Evolutionary conservation across 2,888 invertebrate genomes (phyloP), one percentile per base, ranked within the genome.

Genomic region (Calliphora vomitoria): DNA sequence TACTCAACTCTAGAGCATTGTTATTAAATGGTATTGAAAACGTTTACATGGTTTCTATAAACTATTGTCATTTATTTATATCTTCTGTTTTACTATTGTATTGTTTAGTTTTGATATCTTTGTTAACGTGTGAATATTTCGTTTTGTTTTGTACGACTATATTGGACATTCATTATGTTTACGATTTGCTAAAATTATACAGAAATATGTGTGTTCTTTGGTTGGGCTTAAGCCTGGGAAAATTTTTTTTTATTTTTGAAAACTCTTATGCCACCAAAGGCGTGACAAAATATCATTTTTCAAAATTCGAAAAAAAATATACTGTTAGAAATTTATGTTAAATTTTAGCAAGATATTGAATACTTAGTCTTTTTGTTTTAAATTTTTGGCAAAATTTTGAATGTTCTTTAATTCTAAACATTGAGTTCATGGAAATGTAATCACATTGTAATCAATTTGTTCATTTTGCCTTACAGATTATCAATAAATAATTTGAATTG

Each of bases 101-200:
- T 81, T 81, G 76, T 85, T 81, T 78, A 60, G 0, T 41, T 76
- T 82, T 82, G 85, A 85, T 72, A 66, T 85, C 81, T 85, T 78
- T 85, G 81, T 85, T 82, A 82, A 81, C 78, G 83, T 83, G 76
- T 78, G 76, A 83, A 83, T 78, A 78, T 83, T 83, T 75, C 18
- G 18, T 55, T 62, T n/a, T 83, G 20, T 71, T 31, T 47, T 13
- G 31, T 20, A 25, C 2, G 25, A 25, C 25, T 25, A 35, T 44
- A 55, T 35, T 71, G 69, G n/a, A 25, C 11, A 71, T 62, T 35
- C 11, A 71, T 62, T 35, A 25, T 47, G 11, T 74, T 31, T 53
- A 8, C 11, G 13, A 71, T 72, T 76, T 71, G 71, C 69, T 75
- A 69, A 75, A 81, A 62, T 76, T 80, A 75, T 71, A 31, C 35